phyloP scores from a whole-genome alignment of 2,888 invertebrate species.

The Anaspis maculata region DNA sequence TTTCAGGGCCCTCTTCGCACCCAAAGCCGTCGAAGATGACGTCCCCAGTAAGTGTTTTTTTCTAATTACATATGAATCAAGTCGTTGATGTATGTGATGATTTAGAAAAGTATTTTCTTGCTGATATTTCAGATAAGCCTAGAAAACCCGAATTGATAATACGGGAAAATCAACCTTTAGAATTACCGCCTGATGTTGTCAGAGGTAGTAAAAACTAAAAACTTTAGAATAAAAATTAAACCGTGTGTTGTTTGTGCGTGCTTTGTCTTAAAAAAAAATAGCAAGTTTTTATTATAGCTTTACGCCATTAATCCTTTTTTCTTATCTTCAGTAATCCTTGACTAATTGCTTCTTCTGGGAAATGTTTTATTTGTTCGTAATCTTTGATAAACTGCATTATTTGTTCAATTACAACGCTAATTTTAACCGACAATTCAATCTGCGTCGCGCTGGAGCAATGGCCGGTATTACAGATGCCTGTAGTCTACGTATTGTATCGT shows the following conservation, averaged over 20 bases:
- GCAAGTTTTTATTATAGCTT: neutral
- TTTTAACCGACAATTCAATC: no score
- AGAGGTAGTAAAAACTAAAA: slow-evolving; percentile 73
- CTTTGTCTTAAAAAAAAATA: no score
- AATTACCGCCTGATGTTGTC: slow-evolving; percentile 85
- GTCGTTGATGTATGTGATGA: no score
- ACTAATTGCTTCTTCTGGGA: neutral
- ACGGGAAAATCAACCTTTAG: slow-evolving; percentile 83
- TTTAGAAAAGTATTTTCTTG: no score
- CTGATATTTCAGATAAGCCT: slow-evolving; percentile 48
- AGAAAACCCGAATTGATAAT: slow-evolving; percentile 83
- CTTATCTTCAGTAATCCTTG: neutral
- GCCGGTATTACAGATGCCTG: no score
- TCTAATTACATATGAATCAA: no score
- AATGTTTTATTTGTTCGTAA: no score
- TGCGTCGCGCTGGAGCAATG: no score
- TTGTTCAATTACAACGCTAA: no score
- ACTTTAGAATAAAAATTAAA: no score
- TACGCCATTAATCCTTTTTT: neutral
- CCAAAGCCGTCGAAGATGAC: slow-evolving; percentile 75
- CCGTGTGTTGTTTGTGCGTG: slow-evolving; percentile 2
- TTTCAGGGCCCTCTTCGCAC: slow-evolving; percentile 86
- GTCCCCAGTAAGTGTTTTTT: slow-evolving; percentile 51
- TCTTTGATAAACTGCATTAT: no score
- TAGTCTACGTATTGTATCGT: no score